Base-by-base conservation (phyloP, 2,797 vertebrate genomes). In the Paguma larvata region DNA sequence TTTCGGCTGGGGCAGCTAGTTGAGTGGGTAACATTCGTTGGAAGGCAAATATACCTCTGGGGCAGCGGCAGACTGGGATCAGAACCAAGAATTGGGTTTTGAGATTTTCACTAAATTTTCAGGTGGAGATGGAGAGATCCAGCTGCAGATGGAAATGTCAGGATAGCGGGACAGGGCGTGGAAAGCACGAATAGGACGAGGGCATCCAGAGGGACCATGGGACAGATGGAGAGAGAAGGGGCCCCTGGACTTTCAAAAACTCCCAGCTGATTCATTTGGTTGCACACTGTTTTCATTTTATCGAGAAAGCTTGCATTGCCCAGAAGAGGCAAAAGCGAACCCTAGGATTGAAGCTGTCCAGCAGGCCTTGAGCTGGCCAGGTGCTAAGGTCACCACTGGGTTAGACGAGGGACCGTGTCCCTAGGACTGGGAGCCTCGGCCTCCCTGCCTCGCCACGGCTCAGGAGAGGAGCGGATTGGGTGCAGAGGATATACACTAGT, bases 171-270 rank as follows among this genome's bases (percentile, higher is more conserved):
- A 53, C 6, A n/a, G 12, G 62, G 27, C 16, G 4, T 48, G 44
- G 65, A 18, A 63, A n/a, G 38, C 6, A 1, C 3, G 18, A 27
- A 15, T 3, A 41, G 44, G 77, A 11, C 7, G 56, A 1, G 41
- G 3, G 27, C 62, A 8, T 4, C 1, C 0, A 32, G 19, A 51
- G 70, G 1, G 1, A 14, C 1, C 21, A 30, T 15, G 30, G 70
- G 27, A 32, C 41, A 77, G 84, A 27, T 2, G 7, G 44, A 67
- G 44, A 41, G n/a, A 41, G 30, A 11, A 27, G 16, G 44, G 48
- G 41, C 9, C 41, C 15, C 27, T 19, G 19, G 51, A 41, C 19
- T 92, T 78, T 27, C 12, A 21, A 25, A 41, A 53, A 21, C 16
- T 21, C 18, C 0, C 16, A n/a, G 12, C 21, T 30, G 48, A 34